phyloP scores from a whole-genome alignment of 2,113 vertebrate genomes.

The Nothobranchius kuhntae region DNA sequence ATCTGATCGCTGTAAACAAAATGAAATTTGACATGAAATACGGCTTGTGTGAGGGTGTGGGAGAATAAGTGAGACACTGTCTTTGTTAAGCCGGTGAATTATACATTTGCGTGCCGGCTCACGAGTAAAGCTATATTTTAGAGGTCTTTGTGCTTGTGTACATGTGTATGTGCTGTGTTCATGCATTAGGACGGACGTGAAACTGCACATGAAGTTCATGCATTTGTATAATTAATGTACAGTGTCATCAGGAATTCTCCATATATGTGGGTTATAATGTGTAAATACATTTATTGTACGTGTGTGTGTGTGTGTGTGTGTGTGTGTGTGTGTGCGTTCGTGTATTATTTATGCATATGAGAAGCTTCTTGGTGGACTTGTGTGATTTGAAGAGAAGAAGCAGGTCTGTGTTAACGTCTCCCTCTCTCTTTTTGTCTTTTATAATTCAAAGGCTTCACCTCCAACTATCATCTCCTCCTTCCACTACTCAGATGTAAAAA shows the following conservation, averaged over 20 bases:
- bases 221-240: slow-evolving; percentile 74
- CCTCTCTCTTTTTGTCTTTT: slow-evolving; percentile 36
- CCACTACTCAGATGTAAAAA: slow-evolving; percentile 21
- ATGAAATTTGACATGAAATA: slow-evolving; percentile 57
- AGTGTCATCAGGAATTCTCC: slow-evolving; percentile 66
- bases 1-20: slow-evolving; percentile 59
- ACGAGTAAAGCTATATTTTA: slow-evolving; percentile 53
- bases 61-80: slow-evolving; percentile 35
- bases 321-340: not conserved
- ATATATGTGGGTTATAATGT: slow-evolving; percentile 60
- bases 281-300: slow-evolving; percentile 25
- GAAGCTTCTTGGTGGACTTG: slow-evolving; percentile 63
- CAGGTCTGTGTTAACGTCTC: slow-evolving; percentile 68
- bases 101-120: slow-evolving; percentile 51
- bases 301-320: slow-evolving; percentile 4
- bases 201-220: slow-evolving; percentile 54
- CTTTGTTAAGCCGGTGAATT: slow-evolving; percentile 57
- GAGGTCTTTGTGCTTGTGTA: slow-evolving; percentile 24
- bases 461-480: slow-evolving; percentile 42
- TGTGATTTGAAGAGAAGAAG: slow-evolving; percentile 71
- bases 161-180: slow-evolving; percentile 15
- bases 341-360: slow-evolving; percentile 62
- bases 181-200: slow-evolving; percentile 31
- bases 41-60: slow-evolving; percentile 9
- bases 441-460: slow-evolving; percentile 61